Evolutionary conservation across 1,140 invertebrate genomes (phyloP).

Genomic region (Phymastichus coffea): DNA sequence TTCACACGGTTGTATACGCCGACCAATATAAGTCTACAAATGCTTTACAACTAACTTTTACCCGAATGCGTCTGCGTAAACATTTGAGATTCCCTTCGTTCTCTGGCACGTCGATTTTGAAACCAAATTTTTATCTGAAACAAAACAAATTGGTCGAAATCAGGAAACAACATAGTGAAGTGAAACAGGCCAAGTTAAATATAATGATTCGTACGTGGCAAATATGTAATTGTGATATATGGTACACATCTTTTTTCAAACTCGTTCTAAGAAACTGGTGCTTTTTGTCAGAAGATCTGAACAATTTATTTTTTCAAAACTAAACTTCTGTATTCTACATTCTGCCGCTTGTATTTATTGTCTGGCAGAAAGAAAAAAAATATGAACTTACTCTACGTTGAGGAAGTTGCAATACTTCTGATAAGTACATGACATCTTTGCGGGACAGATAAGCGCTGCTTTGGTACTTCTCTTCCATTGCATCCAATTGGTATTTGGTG

Average conservation of each 20-base stretch:
- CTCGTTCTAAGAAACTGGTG: too few relatives aligned
- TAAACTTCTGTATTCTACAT: too few relatives aligned
- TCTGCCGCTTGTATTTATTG: too few relatives aligned
- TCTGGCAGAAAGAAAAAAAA: not conserved
- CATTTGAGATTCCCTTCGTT: slow-evolving; percentile 60
- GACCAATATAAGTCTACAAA: slow-evolving; percentile 7
- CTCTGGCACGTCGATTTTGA: slow-evolving; percentile 74
- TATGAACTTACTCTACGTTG: slow-evolving; percentile 63
- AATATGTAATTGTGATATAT: too few relatives aligned
- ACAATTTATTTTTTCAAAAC: too few relatives aligned
- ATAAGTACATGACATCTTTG: slow-evolving; percentile 61
- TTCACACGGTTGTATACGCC: too few relatives aligned
- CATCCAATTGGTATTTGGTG: slow-evolving; percentile 60
- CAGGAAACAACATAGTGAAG: too few relatives aligned
- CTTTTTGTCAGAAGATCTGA: too few relatives aligned
- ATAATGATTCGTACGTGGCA: too few relatives aligned
- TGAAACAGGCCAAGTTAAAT: too few relatives aligned
- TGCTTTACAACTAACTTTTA: slow-evolving; percentile 22
- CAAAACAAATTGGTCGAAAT: too few relatives aligned
- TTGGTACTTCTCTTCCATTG: slow-evolving; percentile 62
- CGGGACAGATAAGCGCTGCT: slow-evolving; percentile 63
- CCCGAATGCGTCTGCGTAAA: not conserved
- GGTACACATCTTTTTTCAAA: too few relatives aligned
- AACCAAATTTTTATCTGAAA: slow-evolving; percentile 82
- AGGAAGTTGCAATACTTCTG: slow-evolving; percentile 59